phyloP scores from a whole-genome alignment of 2,797 vertebrate genomes.

The Emydoidea blandingii region DNA sequence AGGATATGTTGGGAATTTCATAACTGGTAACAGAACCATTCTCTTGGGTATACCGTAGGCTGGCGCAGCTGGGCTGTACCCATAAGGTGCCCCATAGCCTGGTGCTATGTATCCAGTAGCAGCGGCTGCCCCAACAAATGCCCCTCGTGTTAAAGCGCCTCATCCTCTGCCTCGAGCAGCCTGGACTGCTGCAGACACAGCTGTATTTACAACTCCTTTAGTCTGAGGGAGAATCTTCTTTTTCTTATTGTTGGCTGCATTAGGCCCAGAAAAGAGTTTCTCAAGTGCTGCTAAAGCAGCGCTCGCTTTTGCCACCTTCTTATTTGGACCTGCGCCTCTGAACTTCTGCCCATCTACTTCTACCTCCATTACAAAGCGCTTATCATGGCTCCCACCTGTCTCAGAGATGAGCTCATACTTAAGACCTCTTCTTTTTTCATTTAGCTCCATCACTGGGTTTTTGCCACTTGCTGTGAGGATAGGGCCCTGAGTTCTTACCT shows the following conservation, averaged over 20 bases:
- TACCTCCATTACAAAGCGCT: conserved; percentile 99
- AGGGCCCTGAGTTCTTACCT: conserved; percentile 99
- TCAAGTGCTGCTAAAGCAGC: conserved; percentile 96
- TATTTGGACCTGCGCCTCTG: conserved; percentile 97
- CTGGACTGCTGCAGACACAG: no score
- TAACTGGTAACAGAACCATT: conserved; percentile 99
- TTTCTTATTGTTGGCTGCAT: conserved; percentile 96
- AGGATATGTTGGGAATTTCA: conserved; percentile 99
- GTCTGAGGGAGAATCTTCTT: conserved; percentile 98
- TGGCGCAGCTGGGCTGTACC: conserved; percentile 94
- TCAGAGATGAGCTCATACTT: conserved; percentile 99
- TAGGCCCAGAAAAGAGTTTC: conserved; percentile 98
- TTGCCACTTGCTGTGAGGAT: conserved; percentile 98
- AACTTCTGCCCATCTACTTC: conserved; percentile 99
- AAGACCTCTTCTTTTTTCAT: conserved; percentile 97
- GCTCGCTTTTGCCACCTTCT: conserved; percentile 99
- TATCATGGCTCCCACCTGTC: conserved; percentile 98
- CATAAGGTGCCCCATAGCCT: conserved; percentile 97
- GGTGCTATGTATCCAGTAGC: no score
- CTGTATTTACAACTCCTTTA: no score
- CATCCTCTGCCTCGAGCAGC: no score
- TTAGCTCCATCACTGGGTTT: conserved; percentile 99
- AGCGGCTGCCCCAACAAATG: no score
- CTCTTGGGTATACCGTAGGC: conserved; percentile 99
- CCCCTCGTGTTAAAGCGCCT: no score